Evolutionary conservation across 2,797 vertebrate genomes (phyloP).

Genomic region (Helicolenus hilgendorfi): DNA sequence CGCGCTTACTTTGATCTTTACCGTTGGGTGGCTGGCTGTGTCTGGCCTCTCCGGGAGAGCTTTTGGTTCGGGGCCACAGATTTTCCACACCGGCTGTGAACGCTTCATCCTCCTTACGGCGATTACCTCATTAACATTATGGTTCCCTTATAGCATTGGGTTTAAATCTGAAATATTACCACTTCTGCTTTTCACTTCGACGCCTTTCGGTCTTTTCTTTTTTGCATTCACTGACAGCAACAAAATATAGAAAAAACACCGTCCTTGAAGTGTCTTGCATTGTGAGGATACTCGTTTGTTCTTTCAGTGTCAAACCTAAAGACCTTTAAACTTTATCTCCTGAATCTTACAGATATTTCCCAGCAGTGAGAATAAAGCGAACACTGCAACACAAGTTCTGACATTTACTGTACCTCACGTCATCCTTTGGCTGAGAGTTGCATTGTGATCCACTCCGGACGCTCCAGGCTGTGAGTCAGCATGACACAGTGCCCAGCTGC

Average conservation of each 20-base stretch:
- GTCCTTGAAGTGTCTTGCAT: neutral
- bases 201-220: neutral
- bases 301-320: neutral
- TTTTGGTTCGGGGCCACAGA: too few species aligned
- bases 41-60: too few species aligned
- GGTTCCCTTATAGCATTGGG: too few species aligned
- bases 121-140: too few species aligned
- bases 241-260: neutral
- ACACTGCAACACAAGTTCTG: constrained; percentile 35
- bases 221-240: neutral
- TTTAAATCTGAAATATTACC: too few species aligned
- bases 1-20: too few species aligned
- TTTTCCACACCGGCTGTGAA: too few species aligned
- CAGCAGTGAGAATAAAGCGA: constrained; percentile 25
- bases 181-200: too few species aligned
- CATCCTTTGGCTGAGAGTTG: constrained; percentile 44
- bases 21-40: too few species aligned
- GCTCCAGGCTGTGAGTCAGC: constrained; percentile 72
- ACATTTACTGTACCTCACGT: constrained; percentile 48
- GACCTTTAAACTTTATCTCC: neutral
- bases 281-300: neutral
- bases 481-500: constrained; percentile 51
- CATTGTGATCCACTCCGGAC: constrained; percentile 57
- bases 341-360: constrained; percentile 10
- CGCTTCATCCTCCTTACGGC: too few species aligned